Conservation (phyloP, 2,797 vertebrate species). For the Semaprochilodus insignis region DNA sequence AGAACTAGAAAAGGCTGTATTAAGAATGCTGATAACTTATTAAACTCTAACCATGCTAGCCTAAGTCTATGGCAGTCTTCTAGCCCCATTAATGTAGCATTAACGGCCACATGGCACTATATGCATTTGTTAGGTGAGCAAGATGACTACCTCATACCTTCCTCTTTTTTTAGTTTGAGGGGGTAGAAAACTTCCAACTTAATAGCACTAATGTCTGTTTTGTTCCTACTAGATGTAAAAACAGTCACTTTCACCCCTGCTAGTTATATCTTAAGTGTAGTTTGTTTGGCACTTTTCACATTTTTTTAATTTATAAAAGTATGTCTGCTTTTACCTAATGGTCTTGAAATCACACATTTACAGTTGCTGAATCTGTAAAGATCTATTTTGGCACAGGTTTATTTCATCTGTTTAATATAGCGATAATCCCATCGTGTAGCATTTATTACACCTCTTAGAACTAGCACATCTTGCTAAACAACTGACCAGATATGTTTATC, state of each 20-base stretch:
- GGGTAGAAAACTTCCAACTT: constrained; percentile 69
- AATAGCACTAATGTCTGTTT: constrained; percentile 67
- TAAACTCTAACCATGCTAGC: constrained; percentile 77
- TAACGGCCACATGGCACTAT: constrained; percentile 70
- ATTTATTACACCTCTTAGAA: constrained; percentile 74
- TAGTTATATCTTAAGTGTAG: constrained; percentile 74
- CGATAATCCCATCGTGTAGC: constrained; percentile 74
- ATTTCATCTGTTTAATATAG: constrained; percentile 73
- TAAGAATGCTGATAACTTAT: constrained; percentile 85
- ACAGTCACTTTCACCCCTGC: constrained; percentile 59
- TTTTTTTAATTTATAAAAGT: constrained; percentile 82
- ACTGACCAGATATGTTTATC: constrained; percentile 81
- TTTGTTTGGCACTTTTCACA: constrained; percentile 88
- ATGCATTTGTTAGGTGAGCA: constrained; percentile 72
- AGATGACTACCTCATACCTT: constrained; percentile 63
- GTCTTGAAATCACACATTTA: constrained; percentile 77
- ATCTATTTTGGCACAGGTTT: constrained; percentile 84
- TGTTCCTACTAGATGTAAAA: constrained; percentile 67
- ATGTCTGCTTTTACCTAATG: constrained; percentile 77
- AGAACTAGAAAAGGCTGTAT: constrained; percentile 85
- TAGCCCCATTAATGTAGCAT: constrained; percentile 79
- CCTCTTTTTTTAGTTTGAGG: constrained; percentile 68
- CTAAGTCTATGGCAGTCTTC: constrained; percentile 74
- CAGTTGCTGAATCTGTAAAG: constrained; percentile 73
- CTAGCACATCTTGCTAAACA: constrained; percentile 77